Base-by-base conservation (phyloP, 2,113 vertebrate species). In the Dunckerocampus dactyliophorus region DNA sequence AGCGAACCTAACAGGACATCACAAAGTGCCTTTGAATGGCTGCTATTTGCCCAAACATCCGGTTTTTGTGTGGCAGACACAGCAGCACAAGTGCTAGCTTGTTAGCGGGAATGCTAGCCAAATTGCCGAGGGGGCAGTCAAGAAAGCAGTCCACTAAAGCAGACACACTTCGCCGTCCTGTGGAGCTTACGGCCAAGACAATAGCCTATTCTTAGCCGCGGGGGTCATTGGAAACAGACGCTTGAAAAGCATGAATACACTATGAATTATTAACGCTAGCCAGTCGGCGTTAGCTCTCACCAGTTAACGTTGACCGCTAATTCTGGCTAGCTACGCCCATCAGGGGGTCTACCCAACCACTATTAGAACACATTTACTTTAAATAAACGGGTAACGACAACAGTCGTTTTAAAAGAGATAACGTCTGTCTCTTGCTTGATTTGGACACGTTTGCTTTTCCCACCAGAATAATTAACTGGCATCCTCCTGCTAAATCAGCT, bases 31-130 rank as follows among this genome's bases (percentile, higher is more conserved):
- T 68, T 31, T 14, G 37, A 5, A 52, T 47, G 24, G 72, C 53
- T 69, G 34, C 47, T 71, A 42, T 75, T 80, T 47, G 75, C 67
- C 85, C 56, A 84, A 88, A 83, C 85, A 87, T 87, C 85, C 85
- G 85, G 82, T 86, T 86, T 80, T 80, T 86, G 76, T 84, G 78
- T 73, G 65, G 67, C 67, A 77, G 71, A 70, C 63, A 73, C 56
- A 63, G 69, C 62, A 45, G 60, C 51, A 69, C 62, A 55, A 69
- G 53, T 62, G 77, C 74, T 86, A 88, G 84, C 82, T 34, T 51
- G 71, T 79, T 88, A 87, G 84, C 84, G 8, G 17, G 20, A 20
- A 58, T 77, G 87, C 83, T 85, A 88, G 67, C 71, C 43, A 54
- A 61, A 77, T 69, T n/a, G 57, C 58, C 67, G 63, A 67, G 53